Base-by-base conservation (phyloP, 2,888 invertebrate genomes). In the Drosophila nr. perissopoda region DNA sequence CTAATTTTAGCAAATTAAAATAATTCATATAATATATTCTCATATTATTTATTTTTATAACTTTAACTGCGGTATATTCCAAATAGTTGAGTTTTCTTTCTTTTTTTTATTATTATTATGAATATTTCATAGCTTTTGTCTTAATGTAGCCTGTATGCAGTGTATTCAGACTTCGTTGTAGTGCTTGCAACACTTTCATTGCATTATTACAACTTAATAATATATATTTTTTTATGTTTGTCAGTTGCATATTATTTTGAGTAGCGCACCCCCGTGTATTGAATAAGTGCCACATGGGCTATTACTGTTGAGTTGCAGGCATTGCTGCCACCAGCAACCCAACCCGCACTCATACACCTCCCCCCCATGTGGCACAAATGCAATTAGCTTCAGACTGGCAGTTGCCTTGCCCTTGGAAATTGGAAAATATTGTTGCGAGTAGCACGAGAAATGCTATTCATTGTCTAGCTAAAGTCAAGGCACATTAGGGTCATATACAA, bases 361-460 rank as follows among this genome's bases (percentile, higher is more conserved):
- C 48, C 4, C 33, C 21, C 10, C 27, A 11, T 16, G 6, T 16
- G 16, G 16, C 21, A 27, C 36, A 18, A 34, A 81, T 68, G 78
- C 81, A 78, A 78, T 78, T 78, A 78, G 77, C 77, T 40, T 40
- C 49, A 63, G 67, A 56, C 77, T 42, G 52, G 49, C 54, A 48
- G 49, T 72, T 53, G 77, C 78, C 73, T 81, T 78, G 78, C 81
- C 78, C 78, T 78, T 78, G 78, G 81, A 72, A 76, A 76, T 58
- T 80, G 71, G 66, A 67, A 72, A 81, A 78, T 80, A 78, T 80
- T 80, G 42, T 61, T 67, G 58, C 64, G 77, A 63, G 63, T 68
- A 49, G 33, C 63, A 42, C 52, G 16, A 18, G 34, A 53, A 38
- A 38, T 74, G 70, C 83, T 88, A 86, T 84, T 88, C 86, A 71